Evolutionary conservation across 2,113 vertebrate species (phyloP).

Genomic region (Gallinago media): DNA sequence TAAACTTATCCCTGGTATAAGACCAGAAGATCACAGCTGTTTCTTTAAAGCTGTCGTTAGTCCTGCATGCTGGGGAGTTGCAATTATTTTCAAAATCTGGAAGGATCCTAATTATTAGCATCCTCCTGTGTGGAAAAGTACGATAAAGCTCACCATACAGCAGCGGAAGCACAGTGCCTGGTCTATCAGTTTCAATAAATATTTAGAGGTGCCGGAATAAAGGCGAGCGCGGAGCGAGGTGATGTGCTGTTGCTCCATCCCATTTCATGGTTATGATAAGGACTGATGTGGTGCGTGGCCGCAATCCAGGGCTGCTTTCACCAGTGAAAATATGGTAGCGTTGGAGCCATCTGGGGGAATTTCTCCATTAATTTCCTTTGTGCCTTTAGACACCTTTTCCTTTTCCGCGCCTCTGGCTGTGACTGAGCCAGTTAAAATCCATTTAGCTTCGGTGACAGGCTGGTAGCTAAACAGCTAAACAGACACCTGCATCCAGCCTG

Average conservation of each 20-base stretch:
- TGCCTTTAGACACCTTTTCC: neutral
- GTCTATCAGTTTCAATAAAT: neutral
- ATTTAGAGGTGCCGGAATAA: neutral
- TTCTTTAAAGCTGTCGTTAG: neutral
- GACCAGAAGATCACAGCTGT: neutral
- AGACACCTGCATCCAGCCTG: neutral
- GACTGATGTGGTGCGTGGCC: neutral
- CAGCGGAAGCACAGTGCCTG: neutral
- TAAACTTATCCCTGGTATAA: neutral
- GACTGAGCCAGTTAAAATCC: neutral
- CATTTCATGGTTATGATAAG: neutral
- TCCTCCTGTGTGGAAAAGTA: neutral
- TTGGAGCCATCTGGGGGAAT: neutral
- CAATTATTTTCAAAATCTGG: neutral
- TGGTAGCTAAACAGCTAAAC: neutral
- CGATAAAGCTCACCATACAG: neutral
- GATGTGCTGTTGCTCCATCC: neutral
- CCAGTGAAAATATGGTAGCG: neutral
- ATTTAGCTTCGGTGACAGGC: neutral
- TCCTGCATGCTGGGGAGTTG: neutral
- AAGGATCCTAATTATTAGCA: neutral
- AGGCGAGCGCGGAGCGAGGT: accelerated
- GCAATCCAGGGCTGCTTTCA: neutral
- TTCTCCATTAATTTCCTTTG: neutral
- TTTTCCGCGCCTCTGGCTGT: neutral